phyloP scores from a whole-genome alignment of 2,797 vertebrate genomes.

The Cygnus olor region DNA sequence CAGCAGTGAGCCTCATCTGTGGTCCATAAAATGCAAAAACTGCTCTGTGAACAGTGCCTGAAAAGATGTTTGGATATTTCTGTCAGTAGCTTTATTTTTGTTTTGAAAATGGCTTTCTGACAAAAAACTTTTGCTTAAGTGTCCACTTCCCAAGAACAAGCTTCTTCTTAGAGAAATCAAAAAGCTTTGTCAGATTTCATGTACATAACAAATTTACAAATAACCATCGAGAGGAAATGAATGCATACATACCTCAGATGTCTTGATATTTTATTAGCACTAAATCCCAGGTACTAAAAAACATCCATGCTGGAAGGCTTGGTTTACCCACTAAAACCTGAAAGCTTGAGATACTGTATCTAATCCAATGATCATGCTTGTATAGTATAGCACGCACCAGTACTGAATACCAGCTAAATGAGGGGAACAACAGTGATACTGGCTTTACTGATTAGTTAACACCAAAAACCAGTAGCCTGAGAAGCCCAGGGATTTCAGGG shows the following conservation, averaged over 20 bases:
- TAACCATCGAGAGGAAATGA: background rate
- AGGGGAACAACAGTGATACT: background rate
- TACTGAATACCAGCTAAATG: background rate
- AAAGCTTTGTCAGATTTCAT: background rate
- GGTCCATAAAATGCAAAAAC: background rate
- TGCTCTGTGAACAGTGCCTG: background rate
- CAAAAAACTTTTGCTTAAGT: background rate
- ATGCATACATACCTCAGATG: background rate
- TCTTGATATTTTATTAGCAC: background rate
- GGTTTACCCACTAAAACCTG: background rate
- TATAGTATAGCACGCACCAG: background rate
- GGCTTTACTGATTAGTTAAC: background rate
- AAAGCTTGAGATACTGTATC: background rate
- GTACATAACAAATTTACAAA: background rate
- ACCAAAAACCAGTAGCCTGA: background rate
- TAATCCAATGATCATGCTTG: background rate
- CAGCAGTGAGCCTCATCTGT: background rate
- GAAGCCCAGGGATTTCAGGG: background rate
- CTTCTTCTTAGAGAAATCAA: background rate
- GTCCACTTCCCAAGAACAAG: background rate
- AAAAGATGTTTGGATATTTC: background rate
- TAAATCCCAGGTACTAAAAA: background rate
- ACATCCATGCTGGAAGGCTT: background rate
- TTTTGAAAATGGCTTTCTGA: background rate
- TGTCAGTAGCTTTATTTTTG: background rate